These are phyloP conservation scores for Scaptomyza tumidula DNA, from an alignment of 2,888 invertebrate genomes.

Conservation along the genomic window DNA sequence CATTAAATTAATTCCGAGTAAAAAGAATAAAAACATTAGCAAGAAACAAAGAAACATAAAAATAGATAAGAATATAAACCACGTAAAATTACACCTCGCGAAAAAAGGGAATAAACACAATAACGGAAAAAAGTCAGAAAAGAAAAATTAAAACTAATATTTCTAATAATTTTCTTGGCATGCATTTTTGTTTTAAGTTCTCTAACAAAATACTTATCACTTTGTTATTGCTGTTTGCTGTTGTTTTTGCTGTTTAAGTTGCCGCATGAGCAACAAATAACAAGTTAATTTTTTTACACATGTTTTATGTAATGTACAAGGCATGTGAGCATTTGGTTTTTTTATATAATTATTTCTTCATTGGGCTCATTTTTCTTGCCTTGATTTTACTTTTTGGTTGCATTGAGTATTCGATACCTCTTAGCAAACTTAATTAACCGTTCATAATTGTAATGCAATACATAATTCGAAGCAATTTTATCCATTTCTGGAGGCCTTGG, in stretches of 20 bases:
- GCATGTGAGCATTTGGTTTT: slow-evolving; percentile 25
- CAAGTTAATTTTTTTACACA: slow-evolving; percentile 47
- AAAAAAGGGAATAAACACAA: slow-evolving; percentile 5
- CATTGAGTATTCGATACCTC: slow-evolving; percentile 28
- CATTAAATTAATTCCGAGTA: background rate
- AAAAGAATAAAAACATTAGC: background rate
- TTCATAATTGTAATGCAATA: slow-evolving; percentile 36
- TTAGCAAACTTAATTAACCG: slow-evolving; percentile 55
- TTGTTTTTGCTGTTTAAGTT: slow-evolving; percentile 41
- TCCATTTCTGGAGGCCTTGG: slow-evolving; percentile 9
- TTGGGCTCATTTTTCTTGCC: slow-evolving; percentile 19
- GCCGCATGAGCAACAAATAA: slow-evolving; percentile 70
- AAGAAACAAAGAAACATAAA: slow-evolving; percentile 25
- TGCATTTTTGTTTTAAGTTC: slow-evolving; percentile 45
- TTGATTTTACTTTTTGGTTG: slow-evolving; percentile 27
- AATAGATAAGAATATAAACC: slow-evolving; percentile 25
- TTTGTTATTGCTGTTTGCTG: slow-evolving; percentile 39
- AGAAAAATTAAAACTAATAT: slow-evolving; percentile 24
- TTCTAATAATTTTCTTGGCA: slow-evolving; percentile 55
- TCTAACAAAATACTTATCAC: slow-evolving; percentile 62
- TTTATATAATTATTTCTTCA: slow-evolving; percentile 19
- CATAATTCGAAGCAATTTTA: slow-evolving; percentile 15
- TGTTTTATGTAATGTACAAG: slow-evolving; percentile 60
- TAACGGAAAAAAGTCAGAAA: slow-evolving; percentile 15
- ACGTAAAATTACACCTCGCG: slow-evolving; percentile 59